Evolutionary conservation across 2,113 vertebrate species (phyloP).

Genomic region (Halichoeres trimaculatus): DNA sequence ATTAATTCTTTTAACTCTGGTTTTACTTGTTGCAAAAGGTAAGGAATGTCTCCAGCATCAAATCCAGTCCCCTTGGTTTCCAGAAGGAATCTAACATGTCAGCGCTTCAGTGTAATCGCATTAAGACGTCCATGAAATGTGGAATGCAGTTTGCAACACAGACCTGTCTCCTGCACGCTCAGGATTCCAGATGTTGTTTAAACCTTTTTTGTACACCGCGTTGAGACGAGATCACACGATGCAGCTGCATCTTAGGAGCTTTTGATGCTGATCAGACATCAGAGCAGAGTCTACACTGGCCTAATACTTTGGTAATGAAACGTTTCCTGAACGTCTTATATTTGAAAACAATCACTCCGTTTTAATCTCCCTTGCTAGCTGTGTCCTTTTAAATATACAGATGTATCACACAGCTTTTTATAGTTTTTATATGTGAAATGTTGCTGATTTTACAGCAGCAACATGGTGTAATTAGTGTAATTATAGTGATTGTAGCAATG

Average conservation of each 20-base stretch:
- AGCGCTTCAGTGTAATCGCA: constrained; percentile 5
- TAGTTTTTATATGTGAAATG: constrained; percentile 58
- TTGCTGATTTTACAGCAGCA: constrained; percentile 59
- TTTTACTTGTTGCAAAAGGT: background rate
- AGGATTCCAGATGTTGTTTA: constrained; percentile 36
- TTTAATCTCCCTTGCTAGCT: constrained; percentile 56
- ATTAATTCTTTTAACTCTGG: background rate
- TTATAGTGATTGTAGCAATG: constrained; percentile 52
- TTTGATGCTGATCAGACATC: too few relatives aligned
- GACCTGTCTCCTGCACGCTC: constrained; percentile 10
- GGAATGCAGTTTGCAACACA: constrained; percentile 11
- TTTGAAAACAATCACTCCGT: constrained; percentile 29
- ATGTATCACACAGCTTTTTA: constrained; percentile 53
- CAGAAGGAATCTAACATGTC: constrained; percentile 5
- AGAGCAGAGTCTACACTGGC: constrained; percentile 1
- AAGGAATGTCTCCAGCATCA: constrained; percentile 8
- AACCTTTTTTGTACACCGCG: background rate
- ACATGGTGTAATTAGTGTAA: constrained; percentile 61
- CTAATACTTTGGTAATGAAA: constrained; percentile 42
- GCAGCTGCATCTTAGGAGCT: background rate
- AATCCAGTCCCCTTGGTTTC: background rate
- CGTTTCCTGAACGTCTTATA: constrained; percentile 39
- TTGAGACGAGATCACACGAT: background rate
- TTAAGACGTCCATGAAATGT: constrained; percentile 8
- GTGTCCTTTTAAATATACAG: constrained; percentile 53